Evolutionary conservation across 2,797 vertebrate genomes (phyloP).

Genomic region (Betta splendens): DNA sequence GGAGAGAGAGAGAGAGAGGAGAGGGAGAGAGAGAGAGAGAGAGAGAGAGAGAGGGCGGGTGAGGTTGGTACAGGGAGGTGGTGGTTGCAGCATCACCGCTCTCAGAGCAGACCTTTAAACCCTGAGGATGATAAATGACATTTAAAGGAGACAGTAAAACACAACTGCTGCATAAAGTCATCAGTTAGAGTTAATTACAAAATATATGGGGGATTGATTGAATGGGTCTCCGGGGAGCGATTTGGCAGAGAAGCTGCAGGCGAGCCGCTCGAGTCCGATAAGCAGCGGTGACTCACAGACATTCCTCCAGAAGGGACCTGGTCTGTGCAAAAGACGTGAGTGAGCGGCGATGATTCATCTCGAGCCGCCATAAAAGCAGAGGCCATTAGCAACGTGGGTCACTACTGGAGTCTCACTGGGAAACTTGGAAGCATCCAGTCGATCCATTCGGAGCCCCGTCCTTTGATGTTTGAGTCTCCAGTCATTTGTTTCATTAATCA

Average conservation of each 20-base stretch:
- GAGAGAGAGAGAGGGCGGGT: slow-evolving; percentile 7
- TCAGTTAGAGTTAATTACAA: slow-evolving; percentile 79
- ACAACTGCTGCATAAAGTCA: slow-evolving; percentile 75
- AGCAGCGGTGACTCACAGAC: slow-evolving; percentile 72
- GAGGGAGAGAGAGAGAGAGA: too few relatives aligned
- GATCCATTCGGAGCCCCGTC: slow-evolving; percentile 29
- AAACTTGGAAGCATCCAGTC: slow-evolving; percentile 43
- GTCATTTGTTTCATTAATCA: too few relatives aligned
- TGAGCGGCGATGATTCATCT: slow-evolving; percentile 66
- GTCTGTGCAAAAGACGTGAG: slow-evolving; percentile 78
- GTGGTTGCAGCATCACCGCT: slow-evolving; percentile 42
- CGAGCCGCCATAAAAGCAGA: slow-evolving; percentile 52
- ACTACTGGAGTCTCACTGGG: slow-evolving; percentile 35
- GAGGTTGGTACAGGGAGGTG: slow-evolving; percentile 17
- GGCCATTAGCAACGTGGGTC: slow-evolving; percentile 48
- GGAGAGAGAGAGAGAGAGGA: too few relatives aligned
- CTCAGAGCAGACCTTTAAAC: slow-evolving; percentile 58
- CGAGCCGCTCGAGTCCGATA: slow-evolving; percentile 66
- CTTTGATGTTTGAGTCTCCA: slow-evolving; percentile 32
- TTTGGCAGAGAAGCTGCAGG: slow-evolving; percentile 74
- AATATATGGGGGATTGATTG: slow-evolving; percentile 79
- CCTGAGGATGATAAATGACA: slow-evolving; percentile 65
- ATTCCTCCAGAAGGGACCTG: slow-evolving; percentile 77
- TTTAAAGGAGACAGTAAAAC: slow-evolving; percentile 80
- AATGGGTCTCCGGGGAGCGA: slow-evolving; percentile 74